A percentile compares a stretch with the other conserved stretches of the same genome.
Conservation (phyloP, 2,797 vertebrate species). For the Spheniscus humboldti region DNA sequence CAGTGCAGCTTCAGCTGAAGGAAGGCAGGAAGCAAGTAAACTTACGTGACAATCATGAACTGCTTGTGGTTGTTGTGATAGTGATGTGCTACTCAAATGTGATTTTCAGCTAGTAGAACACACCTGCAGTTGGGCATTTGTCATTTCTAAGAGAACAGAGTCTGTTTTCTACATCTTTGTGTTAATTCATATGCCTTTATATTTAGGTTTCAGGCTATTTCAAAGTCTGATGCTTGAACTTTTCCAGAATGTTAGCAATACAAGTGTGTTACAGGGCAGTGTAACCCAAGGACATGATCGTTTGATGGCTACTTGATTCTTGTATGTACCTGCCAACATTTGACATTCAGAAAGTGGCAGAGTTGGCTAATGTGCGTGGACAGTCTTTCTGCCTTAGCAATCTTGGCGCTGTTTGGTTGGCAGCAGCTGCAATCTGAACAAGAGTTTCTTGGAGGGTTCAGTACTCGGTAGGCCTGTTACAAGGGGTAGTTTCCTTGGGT, state of each 20-base stretch:
- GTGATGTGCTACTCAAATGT: background rate
- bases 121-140: background rate
- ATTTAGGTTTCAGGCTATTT: background rate
- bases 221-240: background rate
- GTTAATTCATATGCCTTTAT: background rate
- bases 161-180: background rate
- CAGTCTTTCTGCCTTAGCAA: background rate
- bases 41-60: background rate
- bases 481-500: background rate
- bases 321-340: background rate
- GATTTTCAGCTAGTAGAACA: background rate
- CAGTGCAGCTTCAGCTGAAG: background rate
- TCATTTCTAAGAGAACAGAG: background rate
- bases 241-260: background rate
- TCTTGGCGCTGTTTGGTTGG: background rate
- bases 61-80: background rate
- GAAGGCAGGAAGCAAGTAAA: background rate
- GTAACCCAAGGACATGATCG: background rate
- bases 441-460: background rate
- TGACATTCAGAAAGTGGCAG: background rate
- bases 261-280: background rate
- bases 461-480: rapidly evolving
- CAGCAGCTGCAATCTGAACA: background rate
- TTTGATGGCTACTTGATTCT: background rate
- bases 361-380: background rate